A percentile compares a stretch with the other conserved stretches of the same genome.
Evolutionary conservation across 2,113 vertebrate genomes (phyloP).

Genomic region (Pachycephala philippinensis): DNA sequence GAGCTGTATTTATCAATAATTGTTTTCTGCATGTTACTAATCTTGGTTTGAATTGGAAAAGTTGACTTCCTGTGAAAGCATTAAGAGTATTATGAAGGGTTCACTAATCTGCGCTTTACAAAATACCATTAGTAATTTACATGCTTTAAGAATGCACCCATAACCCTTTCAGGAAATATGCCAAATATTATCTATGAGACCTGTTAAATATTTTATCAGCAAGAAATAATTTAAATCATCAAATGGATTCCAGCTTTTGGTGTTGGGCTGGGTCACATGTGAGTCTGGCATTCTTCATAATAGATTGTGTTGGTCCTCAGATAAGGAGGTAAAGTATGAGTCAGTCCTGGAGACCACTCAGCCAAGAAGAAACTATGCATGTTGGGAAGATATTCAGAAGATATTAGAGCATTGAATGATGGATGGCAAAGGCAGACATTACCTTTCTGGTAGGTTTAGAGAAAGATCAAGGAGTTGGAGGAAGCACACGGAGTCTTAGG

Average conservation of each 20-base stretch:
- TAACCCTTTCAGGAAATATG: not conserved
- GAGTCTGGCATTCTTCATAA: not conserved
- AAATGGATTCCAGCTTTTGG: not conserved
- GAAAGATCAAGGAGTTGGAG: not conserved
- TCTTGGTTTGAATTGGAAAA: not conserved
- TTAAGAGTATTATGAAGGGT: not conserved
- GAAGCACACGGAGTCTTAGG: not conserved
- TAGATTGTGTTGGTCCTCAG: not conserved
- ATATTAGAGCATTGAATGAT: not conserved
- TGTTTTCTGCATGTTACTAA: not conserved
- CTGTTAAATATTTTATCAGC: conserved; percentile 15
- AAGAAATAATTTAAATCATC: not conserved
- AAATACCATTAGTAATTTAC: conserved; percentile 3
- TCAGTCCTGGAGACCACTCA: not conserved
- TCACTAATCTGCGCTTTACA: not conserved
- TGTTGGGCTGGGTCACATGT: not conserved
- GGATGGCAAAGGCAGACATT: not conserved
- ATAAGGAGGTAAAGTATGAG: not conserved
- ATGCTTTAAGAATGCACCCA: not conserved
- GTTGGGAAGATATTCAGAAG: not conserved
- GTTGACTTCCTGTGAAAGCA: not conserved
- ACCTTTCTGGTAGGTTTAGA: not conserved
- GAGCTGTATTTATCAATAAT: not conserved
- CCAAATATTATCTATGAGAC: not conserved
- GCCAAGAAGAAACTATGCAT: not conserved